Evolutionary conservation across 1,140 invertebrate species (phyloP).

Genomic region (Brachionus angularis): DNA sequence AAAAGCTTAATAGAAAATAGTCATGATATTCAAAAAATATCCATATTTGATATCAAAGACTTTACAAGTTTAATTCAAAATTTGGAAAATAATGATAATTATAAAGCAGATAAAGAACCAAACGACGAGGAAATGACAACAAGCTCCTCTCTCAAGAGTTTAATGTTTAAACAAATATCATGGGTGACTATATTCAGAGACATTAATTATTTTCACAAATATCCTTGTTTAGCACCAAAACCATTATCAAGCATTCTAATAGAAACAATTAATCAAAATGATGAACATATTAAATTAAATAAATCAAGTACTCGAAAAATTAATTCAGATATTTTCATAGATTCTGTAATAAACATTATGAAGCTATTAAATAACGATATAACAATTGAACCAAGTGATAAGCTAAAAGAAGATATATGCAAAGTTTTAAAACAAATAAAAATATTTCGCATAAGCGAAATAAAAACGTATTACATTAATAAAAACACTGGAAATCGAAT

Average conservation of each 20-base stretch:
- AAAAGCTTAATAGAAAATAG: not conserved
- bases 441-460: not conserved
- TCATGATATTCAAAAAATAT: not conserved
- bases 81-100: no score
- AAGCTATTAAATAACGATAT: not conserved
- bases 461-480: constrained; percentile 11
- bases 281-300: not conserved
- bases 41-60: not conserved
- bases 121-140: no score
- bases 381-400: not conserved
- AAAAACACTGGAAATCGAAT: not conserved
- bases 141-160: not conserved
- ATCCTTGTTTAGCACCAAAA: not conserved
- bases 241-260: not conserved
- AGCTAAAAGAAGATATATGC: not conserved
- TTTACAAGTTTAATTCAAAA: not conserved
- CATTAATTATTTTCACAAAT: not conserved
- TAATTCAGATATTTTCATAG: not conserved
- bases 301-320: not conserved
- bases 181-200: not conserved
- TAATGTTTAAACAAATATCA: not conserved
- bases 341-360: not conserved
- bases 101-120: no score
- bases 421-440: not conserved
- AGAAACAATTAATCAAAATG: not conserved